phyloP scores from a whole-genome alignment of 1,140 invertebrate genomes.

The Lepidotrigona ventralis region DNA sequence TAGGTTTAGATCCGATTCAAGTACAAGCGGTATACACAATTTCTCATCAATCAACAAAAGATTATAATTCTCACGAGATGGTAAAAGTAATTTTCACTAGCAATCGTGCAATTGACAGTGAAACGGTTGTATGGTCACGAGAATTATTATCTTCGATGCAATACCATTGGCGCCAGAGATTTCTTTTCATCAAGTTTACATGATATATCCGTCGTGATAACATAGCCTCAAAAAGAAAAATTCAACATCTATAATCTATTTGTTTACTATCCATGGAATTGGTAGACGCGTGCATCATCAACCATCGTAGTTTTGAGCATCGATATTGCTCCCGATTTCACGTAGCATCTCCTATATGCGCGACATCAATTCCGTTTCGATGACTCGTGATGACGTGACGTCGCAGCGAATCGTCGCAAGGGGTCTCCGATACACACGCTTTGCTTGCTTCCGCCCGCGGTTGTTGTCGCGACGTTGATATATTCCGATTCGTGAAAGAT shows the following conservation, averaged over 20 bases:
- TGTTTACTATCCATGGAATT: neutral
- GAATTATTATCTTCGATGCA: slow-evolving; percentile 15
- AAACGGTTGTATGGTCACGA: neutral
- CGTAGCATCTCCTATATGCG: neutral
- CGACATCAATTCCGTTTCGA: neutral
- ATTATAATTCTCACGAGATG: slow-evolving; percentile 30
- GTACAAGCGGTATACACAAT: too few species aligned
- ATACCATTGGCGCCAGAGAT: slow-evolving; percentile 33
- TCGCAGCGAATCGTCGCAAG: neutral
- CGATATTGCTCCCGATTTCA: neutral
- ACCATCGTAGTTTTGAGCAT: neutral
- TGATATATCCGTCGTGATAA: slow-evolving; percentile 54
- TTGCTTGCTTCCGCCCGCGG: neutral
- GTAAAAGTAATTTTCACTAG: slow-evolving; percentile 33
- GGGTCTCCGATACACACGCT: neutral
- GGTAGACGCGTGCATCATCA: neutral
- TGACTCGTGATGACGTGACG: slow-evolving; percentile 1
- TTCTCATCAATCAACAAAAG: slow-evolving; percentile 36
- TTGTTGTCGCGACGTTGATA: slow-evolving; percentile 33
- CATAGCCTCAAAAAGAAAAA: slow-evolving; percentile 39
- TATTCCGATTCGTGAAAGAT: slow-evolving; percentile 44
- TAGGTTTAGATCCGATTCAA: slow-evolving; percentile 2
- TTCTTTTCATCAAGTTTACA: slow-evolving; percentile 51
- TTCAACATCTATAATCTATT: slow-evolving; percentile 4
- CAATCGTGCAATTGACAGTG: slow-evolving; percentile 1